Base-by-base conservation (phyloP, 2,113 vertebrate genomes). In the Proterorhinus semilunaris region DNA sequence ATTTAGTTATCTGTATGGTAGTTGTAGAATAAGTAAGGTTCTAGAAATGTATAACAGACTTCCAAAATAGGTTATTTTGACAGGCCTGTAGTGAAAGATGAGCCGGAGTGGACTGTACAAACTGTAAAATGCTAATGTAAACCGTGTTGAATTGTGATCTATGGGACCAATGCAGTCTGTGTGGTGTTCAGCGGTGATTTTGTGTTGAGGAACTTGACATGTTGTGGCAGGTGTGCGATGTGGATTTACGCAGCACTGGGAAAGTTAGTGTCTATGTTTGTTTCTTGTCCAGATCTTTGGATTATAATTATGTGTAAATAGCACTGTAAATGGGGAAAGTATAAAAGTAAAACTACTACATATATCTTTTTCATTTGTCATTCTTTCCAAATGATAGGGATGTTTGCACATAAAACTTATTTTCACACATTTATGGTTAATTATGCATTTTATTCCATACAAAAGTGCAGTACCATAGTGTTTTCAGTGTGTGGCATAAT, bases 301-400 rank as follows among this genome's bases (percentile, higher is more conserved):
- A 78, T 79, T 83, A 44, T 75, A 81, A 69, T 27, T 78, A 79
- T 86, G 69, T 86, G 75, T 88, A 65, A 81, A 82, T 81, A 72
- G 69, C 85, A 82, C 83, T 75, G 65, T 74, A 66, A 63, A 71
- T 82, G 71, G 68, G 68, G 68, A 55, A 63, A 74, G 36, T 76
- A 80, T 79, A 87, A 89, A 86, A 78, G 80, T 71, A 74, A 80
- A 74, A 73, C 67, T 78, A 72, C 43, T 66, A 15, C 17, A 62
- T 53, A 5, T 13, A 72, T 58, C 43, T 42, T 48, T 54, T 61
- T 63, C 69, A 49, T 48, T 67, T 21, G 65, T 69, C 65, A 59
- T 67, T 59, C 70, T 59, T 13, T 58, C 44, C 16, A 51, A 5
- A 36, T 8, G 69, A 80, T 27, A 16, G 9, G 10, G 7, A 55